Evolutionary conservation across 2,113 vertebrate species (phyloP).

Genomic region (Nothoprocta pentlandii): DNA sequence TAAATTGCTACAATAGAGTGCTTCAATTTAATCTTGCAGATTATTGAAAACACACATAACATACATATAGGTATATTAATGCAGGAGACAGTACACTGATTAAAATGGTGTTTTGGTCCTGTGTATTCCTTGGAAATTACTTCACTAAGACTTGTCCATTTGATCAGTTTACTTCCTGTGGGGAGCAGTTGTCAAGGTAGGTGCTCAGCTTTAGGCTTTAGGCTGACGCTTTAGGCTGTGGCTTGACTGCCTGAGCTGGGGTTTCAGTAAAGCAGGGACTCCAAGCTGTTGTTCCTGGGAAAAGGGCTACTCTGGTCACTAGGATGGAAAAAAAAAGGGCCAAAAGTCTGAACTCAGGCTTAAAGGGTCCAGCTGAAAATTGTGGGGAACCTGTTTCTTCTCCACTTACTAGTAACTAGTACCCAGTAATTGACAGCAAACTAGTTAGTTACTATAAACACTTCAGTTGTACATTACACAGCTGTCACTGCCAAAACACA

Average conservation of each 20-base stretch:
- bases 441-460: background rate
- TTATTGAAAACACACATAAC: slow-evolving; percentile 7
- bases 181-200: background rate
- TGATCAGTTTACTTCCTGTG: background rate
- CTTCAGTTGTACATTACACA: background rate
- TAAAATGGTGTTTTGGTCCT: background rate
- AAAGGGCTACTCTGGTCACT: background rate
- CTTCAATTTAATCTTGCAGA: background rate
- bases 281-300: background rate
- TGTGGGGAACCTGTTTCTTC: fast-evolving
- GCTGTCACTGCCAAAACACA: background rate
- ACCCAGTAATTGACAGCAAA: background rate
- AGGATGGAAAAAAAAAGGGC: background rate
- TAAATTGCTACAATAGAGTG: background rate
- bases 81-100: background rate
- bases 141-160: background rate
- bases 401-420: background rate
- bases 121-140: background rate
- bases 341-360: background rate
- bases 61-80: too few relatives aligned
- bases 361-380: background rate
- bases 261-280: background rate
- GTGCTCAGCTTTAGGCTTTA: background rate
- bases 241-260: background rate
- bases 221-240: background rate